phyloP scores from a whole-genome alignment of 2,888 invertebrate genomes.

The Morpho helenor region DNA sequence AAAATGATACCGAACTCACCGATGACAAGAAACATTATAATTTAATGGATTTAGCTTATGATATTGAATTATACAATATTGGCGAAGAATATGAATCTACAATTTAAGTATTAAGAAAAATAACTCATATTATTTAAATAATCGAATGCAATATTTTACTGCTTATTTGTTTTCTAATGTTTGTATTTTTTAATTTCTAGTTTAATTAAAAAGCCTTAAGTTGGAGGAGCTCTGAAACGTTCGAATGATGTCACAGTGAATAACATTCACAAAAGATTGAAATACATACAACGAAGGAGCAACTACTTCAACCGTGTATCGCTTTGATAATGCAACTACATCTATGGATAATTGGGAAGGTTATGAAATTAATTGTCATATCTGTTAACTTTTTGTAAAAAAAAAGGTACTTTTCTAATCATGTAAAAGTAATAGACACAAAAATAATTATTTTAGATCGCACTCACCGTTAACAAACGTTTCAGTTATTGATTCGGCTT shows the following conservation, averaged over 20 bases:
- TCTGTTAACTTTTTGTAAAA: conserved; percentile 13
- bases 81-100: conserved; percentile 1
- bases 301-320: background rate
- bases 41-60: background rate
- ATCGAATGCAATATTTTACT: background rate
- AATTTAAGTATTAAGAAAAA: background rate
- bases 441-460: conserved; percentile 20
- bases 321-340: background rate
- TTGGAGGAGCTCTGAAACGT: background rate
- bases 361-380: conserved; percentile 3
- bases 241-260: background rate
- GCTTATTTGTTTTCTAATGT: background rate
- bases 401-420: conserved; percentile 19
- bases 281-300: background rate
- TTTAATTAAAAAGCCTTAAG: background rate
- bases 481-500: conserved; percentile 21
- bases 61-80: background rate
- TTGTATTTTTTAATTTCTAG: background rate
- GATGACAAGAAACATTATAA: background rate
- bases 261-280: background rate
- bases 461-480: conserved; percentile 20
- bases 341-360: background rate
- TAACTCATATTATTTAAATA: background rate
- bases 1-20: background rate
- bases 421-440: conserved; percentile 23